Base-by-base conservation (phyloP, 2,113 vertebrate genomes). In the Columbina picui region DNA sequence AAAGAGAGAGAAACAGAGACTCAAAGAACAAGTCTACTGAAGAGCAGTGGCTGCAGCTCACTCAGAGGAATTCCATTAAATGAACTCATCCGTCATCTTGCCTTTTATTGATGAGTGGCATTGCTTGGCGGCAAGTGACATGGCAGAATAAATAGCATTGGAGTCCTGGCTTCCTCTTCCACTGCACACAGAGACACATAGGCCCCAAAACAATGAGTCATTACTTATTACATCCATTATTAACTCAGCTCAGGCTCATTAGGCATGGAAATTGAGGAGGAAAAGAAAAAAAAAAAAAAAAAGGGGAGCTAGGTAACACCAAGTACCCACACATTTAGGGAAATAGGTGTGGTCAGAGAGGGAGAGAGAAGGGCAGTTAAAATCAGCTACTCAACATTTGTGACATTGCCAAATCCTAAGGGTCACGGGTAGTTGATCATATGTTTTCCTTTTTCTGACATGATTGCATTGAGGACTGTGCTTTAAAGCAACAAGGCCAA, bases 191-290 rank as follows among this genome's bases (percentile, higher is more conserved):
- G 97, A 97, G 97, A 97, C 75, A 65, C 64, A 34, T 64, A 50
- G 93, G 97, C 95, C 97, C 97, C 98, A 74, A 97, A 98, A 98
- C 98, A 98, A 98, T 98, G 98, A 98, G 98, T 98, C 98, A 98
- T 98, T 98, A 98, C 98, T 98, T 98, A 98, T 98, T 98, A 98
- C 97, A 98, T 98, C 98, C 98, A 97, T 98, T 98, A 98, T 98
- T 98, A 98, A 98, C 98, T 98, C 98, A 98, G 98, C 98, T 98
- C 97, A 98, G 98, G 96, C 98, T 98, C 98, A 98, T 98, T 98
- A 98, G 96, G 97, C 97, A 98, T 98, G 97, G 98, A 98, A 98
- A 98, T 98, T 97, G 98, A 98, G 97, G 97, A 97, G 91, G 94
- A 45, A 4, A 95, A 39, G 43, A 45, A 77, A 87, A 71, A 49